Base-by-base conservation (phyloP, 2,888 invertebrate genomes). In the Gymnosoma rotundatum region DNA sequence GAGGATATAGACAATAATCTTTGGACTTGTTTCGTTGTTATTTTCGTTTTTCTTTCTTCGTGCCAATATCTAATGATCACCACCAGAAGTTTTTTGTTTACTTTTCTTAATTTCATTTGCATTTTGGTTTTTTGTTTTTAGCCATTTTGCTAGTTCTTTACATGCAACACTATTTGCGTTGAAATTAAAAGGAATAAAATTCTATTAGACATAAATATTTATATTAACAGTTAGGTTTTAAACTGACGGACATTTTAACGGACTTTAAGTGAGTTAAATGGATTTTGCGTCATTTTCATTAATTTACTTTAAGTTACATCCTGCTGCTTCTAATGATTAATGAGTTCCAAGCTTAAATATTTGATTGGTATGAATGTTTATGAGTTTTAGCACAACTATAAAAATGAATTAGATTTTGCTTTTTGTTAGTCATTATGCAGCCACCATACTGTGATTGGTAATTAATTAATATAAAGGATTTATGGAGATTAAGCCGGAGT, bases 361-460 rank as follows among this genome's bases (percentile, higher is more conserved):
- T 81, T 69, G 64, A 66, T 78, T 70, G 45, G 64, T 64, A 69
- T 69, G 72, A 69, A 50, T 78, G 58, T 74, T 84, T 81, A 78
- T 78, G 83, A 75, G 64, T 75, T 81, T 81, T 74, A 45, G 84
- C 81, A 78, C 84, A 84, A 73, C 73, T 58, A 25, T 69, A 74
- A 78, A 81, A 78, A 84, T 78, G 61, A 58, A 81, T 76, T 83
- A 78, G 63, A 73, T 50, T 72, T 69, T 52, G 12, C 10, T n/a
- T 69, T 54, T 32, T 20, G 52, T 42, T 12, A 12, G 12, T 6
- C 38, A 52, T 6, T 54, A 12, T 12, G 3, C 50, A 67, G 58
- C 58, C 9, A 58, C 58, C 36, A 56, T 18, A 50, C 42, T 25
- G 76, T 42, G 60, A 38, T 38, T 60, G 38, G 21, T 48, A 14